Conservation (phyloP, 2,888 invertebrate species). For the Macrosoma leucophasiata region DNA sequence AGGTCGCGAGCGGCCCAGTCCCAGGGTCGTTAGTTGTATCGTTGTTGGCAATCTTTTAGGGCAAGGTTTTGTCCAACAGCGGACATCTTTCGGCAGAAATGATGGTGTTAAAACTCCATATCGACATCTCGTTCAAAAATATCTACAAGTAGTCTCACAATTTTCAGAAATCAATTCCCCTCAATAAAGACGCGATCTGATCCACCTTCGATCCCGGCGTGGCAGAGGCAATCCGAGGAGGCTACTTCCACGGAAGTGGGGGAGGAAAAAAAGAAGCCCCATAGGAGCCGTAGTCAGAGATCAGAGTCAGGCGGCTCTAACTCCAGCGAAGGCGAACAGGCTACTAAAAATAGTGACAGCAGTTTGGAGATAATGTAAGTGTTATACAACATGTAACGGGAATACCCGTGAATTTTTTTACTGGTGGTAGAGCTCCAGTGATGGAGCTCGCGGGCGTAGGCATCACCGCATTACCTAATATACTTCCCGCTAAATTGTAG, state of each 20-base stretch:
- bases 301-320: slow-evolving; percentile 80
- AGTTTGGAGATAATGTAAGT: slow-evolving; percentile 84
- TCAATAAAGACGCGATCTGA: slow-evolving; percentile 77
- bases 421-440: no score
- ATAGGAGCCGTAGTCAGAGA: slow-evolving; percentile 70
- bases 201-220: slow-evolving; percentile 85
- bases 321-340: slow-evolving; percentile 83
- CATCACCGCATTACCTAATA: no score
- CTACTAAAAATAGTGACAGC: slow-evolving; percentile 84
- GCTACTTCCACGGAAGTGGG: slow-evolving; percentile 46
- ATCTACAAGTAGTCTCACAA: background rate
- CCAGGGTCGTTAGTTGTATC: no score
- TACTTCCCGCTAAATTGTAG: no score
- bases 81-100: no score
- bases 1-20: no score
- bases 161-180: slow-evolving; percentile 86
- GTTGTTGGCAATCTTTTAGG: no score
- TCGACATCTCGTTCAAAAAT: background rate
- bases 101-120: no score
- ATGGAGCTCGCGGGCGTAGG: no score
- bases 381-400: no score
- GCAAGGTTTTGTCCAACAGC: no score
- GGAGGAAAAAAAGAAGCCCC: slow-evolving; percentile 55
- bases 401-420: background rate
- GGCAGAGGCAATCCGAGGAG: slow-evolving; percentile 83